These are phyloP conservation scores for Sphaeramia orbicularis DNA, from an alignment of 2,797 vertebrate genomes.

Conservation along the genomic window DNA sequence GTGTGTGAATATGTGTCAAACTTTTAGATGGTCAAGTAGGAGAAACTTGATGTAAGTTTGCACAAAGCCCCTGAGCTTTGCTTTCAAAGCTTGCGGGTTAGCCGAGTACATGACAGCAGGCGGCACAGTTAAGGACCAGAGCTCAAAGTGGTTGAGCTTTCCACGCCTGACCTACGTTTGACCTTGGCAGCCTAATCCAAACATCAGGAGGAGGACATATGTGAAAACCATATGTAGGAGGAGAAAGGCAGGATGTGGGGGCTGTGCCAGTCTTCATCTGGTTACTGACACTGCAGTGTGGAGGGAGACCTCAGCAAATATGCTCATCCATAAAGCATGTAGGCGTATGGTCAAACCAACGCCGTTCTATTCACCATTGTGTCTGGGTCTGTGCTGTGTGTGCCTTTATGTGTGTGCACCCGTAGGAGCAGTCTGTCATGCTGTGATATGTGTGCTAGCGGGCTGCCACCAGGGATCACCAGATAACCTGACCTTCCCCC, in stretches of 20 bases:
- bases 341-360: conserved; percentile 41
- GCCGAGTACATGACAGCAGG: conserved; percentile 53
- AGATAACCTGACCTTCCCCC: conserved; percentile 68
- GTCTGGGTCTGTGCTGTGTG: conserved; percentile 42
- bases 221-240: conserved; percentile 73
- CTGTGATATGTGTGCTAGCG: conserved; percentile 66
- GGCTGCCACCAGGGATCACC: conserved; percentile 68
- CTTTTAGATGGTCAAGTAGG: conserved; percentile 41
- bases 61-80: conserved; percentile 38
- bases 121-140: conserved; percentile 34
- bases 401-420: conserved; percentile 27
- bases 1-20: conserved; percentile 39
- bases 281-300: conserved; percentile 64
- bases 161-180: conserved; percentile 60
- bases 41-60: conserved; percentile 48
- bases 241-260: conserved; percentile 60
- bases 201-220: conserved; percentile 64
- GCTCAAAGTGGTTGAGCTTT: conserved; percentile 54
- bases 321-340: conserved; percentile 77
- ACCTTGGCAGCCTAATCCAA: conserved; percentile 64
- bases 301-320: conserved; percentile 69
- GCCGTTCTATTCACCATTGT: conserved; percentile 42
- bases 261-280: conserved; percentile 69
- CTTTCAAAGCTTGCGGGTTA: conserved; percentile 50
- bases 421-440: conserved; percentile 58